Evolutionary conservation across 2,113 vertebrate genomes (phyloP).

Genomic region (Falcunculus frontatus): DNA sequence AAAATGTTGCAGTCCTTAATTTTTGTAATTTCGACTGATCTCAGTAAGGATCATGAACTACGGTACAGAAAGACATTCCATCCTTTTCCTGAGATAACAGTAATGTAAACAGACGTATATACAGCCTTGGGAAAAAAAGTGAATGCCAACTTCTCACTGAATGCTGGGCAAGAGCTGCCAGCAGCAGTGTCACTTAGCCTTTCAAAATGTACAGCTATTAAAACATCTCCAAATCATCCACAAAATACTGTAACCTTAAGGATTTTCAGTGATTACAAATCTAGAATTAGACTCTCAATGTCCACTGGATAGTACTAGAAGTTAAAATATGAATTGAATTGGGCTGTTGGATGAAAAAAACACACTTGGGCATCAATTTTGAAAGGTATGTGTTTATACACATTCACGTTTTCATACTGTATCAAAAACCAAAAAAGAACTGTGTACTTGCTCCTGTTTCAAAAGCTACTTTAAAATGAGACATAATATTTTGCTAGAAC

Average conservation of each 20-base stretch:
- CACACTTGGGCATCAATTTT: neutral
- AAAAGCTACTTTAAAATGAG: neutral
- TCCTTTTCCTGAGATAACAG: conserved; percentile 22
- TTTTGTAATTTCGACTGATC: neutral
- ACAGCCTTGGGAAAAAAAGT: neutral
- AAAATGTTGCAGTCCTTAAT: neutral
- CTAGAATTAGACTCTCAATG: neutral
- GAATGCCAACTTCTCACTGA: conserved; percentile 25
- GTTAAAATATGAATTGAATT: neutral
- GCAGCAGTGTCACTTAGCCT: neutral
- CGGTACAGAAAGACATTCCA: neutral
- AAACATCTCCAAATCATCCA: neutral
- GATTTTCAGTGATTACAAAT: neutral
- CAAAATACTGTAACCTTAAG: neutral
- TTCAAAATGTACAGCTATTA: neutral
- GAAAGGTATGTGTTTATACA: neutral
- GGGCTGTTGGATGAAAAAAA: neutral
- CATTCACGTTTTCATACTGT: neutral
- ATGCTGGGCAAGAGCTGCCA: neutral
- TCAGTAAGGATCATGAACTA: neutral
- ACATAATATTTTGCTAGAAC: neutral
- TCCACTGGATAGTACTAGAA: neutral
- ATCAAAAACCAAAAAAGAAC: neutral
- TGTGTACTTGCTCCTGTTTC: neutral
- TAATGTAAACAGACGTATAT: conserved; percentile 13